These are phyloP conservation scores for Amphipoea lucens DNA, from an alignment of 2,888 invertebrate species.

Conservation along the genomic window DNA sequence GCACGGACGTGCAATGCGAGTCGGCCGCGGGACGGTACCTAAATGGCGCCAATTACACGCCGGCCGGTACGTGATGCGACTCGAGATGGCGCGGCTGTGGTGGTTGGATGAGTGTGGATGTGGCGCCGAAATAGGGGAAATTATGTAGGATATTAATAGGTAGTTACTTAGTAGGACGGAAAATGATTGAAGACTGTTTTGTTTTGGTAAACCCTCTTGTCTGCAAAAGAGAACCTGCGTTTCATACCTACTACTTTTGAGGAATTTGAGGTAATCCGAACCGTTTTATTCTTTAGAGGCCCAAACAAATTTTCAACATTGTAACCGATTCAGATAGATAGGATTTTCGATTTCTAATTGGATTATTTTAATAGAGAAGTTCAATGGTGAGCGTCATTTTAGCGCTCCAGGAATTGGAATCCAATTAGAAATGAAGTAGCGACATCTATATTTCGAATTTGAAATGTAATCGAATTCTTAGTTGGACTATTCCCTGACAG, in stretches of 20 bases:
- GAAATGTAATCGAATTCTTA: slow-evolving; percentile 22
- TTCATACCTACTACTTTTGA: background rate
- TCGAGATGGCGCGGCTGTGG: slow-evolving; percentile 75
- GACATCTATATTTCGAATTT: slow-evolving; percentile 62
- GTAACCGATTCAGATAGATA: background rate
- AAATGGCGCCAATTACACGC: slow-evolving; percentile 89
- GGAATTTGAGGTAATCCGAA: background rate
- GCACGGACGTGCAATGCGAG: slow-evolving; percentile 66
- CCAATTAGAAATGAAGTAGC: slow-evolving; percentile 46
- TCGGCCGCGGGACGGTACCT: slow-evolving; percentile 79
- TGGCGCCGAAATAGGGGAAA: background rate
- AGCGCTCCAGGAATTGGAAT: slow-evolving; percentile 42
- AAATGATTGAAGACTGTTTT: background rate
- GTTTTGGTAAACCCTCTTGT: no score
- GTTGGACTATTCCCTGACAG: slow-evolving; percentile 69
- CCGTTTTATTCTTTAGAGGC: background rate
- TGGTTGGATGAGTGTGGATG: slow-evolving; percentile 74
- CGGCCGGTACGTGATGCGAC: slow-evolving; percentile 86
- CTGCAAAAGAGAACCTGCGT: background rate
- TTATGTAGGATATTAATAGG: background rate
- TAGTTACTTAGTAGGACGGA: background rate
- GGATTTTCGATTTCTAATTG: background rate
- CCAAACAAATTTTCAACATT: background rate
- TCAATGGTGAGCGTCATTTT: slow-evolving; percentile 50
- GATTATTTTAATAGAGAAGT: background rate